phyloP scores from a whole-genome alignment of 2,888 invertebrate species.

The Drosophila parthenogenetica region DNA sequence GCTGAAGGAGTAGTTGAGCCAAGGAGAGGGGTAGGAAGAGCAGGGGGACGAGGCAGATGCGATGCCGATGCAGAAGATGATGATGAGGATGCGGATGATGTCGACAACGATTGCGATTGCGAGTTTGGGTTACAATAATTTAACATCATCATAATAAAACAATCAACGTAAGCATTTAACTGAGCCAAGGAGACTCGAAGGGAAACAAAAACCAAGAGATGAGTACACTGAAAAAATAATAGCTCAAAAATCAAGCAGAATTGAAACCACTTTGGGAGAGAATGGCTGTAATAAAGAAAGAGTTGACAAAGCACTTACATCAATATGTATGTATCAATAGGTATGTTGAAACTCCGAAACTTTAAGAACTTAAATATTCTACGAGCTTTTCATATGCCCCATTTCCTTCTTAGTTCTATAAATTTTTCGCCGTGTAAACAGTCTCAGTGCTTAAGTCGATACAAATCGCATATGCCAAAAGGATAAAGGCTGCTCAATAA shows the following conservation, averaged over 20 bases:
- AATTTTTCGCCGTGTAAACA: background rate
- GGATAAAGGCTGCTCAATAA: slow-evolving; percentile 79
- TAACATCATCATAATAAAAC: slow-evolving; percentile 85
- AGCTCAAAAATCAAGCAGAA: background rate
- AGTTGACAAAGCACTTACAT: too few relatives aligned
- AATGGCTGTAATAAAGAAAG: too few relatives aligned
- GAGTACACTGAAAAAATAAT: background rate
- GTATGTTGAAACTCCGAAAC: too few relatives aligned
- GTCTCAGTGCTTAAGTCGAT: slow-evolving; percentile 68
- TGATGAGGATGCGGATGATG: slow-evolving; percentile 72
- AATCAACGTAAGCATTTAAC: slow-evolving; percentile 82
- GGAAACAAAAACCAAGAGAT: background rate
- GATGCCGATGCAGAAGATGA: slow-evolving; percentile 55
- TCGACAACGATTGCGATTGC: slow-evolving; percentile 82
- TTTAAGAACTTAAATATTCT: too few relatives aligned
- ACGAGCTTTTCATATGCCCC: too few relatives aligned
- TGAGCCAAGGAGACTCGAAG: slow-evolving; percentile 35
- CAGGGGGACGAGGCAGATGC: slow-evolving; percentile 2
- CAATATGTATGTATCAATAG: too few relatives aligned
- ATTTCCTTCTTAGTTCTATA: too few relatives aligned
- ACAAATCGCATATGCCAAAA: slow-evolving; percentile 80
- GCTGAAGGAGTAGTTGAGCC: background rate
- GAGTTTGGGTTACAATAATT: slow-evolving; percentile 84
- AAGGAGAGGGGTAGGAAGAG: background rate
- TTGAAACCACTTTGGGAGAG: too few relatives aligned